A percentile compares a stretch with the other conserved stretches of the same genome.
Evolutionary conservation across 2,797 vertebrate species (phyloP).

Genomic region (Eurystomus glaucurus): DNA sequence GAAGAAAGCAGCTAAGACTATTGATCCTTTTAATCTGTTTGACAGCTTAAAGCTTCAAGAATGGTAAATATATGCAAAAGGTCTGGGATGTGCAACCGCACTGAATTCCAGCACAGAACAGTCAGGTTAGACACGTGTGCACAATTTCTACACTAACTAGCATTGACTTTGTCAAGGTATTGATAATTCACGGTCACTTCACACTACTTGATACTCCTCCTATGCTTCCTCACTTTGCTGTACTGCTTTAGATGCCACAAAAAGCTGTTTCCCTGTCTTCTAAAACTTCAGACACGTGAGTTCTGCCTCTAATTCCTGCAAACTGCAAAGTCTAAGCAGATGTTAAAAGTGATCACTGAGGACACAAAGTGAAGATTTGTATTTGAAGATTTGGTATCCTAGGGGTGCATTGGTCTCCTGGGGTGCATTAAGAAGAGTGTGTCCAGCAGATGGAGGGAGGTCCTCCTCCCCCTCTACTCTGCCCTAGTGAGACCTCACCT

Average conservation of each 20-base stretch:
- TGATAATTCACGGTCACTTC: neutral
- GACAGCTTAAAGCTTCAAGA: neutral
- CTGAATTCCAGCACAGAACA: neutral
- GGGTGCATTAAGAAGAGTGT: too few species aligned
- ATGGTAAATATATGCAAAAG: neutral
- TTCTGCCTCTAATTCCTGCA: neutral
- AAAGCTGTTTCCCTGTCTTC: neutral
- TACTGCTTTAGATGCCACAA: neutral
- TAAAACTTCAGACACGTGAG: neutral
- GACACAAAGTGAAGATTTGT: neutral
- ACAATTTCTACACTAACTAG: neutral
- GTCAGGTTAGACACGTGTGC: neutral
- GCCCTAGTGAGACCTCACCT: too few species aligned
- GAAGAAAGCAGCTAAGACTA: neutral
- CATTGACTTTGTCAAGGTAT: neutral
- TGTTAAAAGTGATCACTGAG: neutral
- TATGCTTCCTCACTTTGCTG: accelerated
- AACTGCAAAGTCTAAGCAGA: neutral
- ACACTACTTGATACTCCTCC: neutral
- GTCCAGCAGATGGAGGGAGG: too few species aligned
- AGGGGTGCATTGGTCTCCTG: too few species aligned
- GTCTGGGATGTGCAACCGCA: neutral
- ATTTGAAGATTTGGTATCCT: too few species aligned
- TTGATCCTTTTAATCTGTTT: neutral
- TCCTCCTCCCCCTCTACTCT: too few species aligned